These are phyloP conservation scores for Alectura lathami DNA, from an alignment of 2,113 vertebrate genomes.

Conservation along the genomic window DNA sequence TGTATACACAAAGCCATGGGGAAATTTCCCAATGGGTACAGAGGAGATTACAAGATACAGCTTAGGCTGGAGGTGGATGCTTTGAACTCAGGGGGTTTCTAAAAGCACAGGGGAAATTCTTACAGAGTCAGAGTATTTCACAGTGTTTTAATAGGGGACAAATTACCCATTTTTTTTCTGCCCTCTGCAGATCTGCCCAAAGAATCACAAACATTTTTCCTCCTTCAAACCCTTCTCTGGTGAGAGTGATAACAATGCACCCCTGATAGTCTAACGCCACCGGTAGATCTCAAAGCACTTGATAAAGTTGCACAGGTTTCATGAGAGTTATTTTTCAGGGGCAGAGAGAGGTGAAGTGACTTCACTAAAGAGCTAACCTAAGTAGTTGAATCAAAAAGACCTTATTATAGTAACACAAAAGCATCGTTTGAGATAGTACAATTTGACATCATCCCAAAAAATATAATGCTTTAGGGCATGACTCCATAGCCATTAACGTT, in stretches of 20 bases:
- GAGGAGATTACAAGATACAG: conserved; percentile 48
- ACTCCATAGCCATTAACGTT: conserved; percentile 59
- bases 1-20: conserved; percentile 61
- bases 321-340: conserved; percentile 6
- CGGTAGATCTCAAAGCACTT: conserved; percentile 41
- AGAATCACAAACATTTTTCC: conserved; percentile 32
- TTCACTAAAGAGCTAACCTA: conserved; percentile 56
- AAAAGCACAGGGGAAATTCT: conserved; percentile 51
- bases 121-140: neutral
- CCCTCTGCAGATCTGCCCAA: conserved; percentile 28
- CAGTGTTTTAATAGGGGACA: conserved; percentile 45
- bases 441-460: conserved; percentile 64
- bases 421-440: conserved; percentile 30
- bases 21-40: conserved; percentile 63
- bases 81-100: conserved; percentile 44
- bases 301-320: conserved; percentile 51
- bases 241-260: conserved; percentile 7
- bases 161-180: neutral
- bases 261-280: neutral
- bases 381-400: conserved; percentile 34
- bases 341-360: conserved; percentile 47
- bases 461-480: conserved; percentile 57
- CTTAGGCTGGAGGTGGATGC: conserved; percentile 54
- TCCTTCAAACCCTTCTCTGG: neutral
- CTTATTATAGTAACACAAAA: conserved; percentile 51